These are phyloP conservation scores for Fratercula arctica DNA, from an alignment of 2,797 vertebrate genomes.

Conservation along the genomic window DNA sequence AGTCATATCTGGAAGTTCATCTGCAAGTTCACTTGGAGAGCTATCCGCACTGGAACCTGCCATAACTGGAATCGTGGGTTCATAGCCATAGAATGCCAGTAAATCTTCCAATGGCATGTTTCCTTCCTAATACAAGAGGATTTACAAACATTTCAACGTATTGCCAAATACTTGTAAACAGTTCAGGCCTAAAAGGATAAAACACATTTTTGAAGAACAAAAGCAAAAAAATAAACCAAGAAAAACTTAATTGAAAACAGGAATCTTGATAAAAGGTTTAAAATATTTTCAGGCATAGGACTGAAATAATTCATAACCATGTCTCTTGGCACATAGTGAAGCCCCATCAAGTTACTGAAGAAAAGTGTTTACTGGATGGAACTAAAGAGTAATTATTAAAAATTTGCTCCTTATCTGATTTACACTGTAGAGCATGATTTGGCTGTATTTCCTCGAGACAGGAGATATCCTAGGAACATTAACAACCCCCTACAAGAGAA, in stretches of 20 bases:
- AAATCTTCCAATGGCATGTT: constrained; percentile 97
- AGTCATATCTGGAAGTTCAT: constrained; percentile 98
- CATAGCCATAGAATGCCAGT: constrained; percentile 95
- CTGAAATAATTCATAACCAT: background rate
- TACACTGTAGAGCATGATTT: background rate
- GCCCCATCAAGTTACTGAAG: background rate
- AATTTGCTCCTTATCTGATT: background rate
- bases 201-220: background rate
- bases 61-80: constrained; percentile 82
- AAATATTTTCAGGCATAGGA: background rate
- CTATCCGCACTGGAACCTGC: constrained; percentile 91
- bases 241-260: background rate
- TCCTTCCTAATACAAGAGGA: constrained; percentile 84
- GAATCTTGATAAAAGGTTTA: background rate
- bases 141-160: constrained; percentile 21
- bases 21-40: constrained; percentile 94
- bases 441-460: background rate
- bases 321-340: background rate
- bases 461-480: background rate
- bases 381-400: background rate
- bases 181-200: background rate
- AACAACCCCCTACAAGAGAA: background rate
- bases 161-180: background rate
- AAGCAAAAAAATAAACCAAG: background rate
- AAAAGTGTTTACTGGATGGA: background rate